A percentile compares a stretch with the other conserved stretches of the same genome.
These are phyloP conservation scores for Cyrtodaria siliqua DNA, from an alignment of 2,888 invertebrate species.

Conservation along the genomic window DNA sequence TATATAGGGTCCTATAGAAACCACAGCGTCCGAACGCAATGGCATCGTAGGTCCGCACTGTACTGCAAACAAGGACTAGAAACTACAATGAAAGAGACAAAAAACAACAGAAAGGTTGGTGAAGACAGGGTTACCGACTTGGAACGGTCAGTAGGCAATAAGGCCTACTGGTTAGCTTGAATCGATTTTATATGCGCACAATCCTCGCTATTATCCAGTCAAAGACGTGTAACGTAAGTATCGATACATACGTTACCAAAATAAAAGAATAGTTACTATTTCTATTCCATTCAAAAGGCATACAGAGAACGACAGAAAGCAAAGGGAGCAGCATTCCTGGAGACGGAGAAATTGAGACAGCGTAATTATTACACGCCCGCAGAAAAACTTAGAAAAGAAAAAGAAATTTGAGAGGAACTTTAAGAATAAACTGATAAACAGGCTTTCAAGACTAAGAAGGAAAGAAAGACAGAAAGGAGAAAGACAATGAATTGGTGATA, in stretches of 20 bases:
- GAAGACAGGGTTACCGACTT: too few species aligned
- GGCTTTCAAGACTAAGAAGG: not conserved
- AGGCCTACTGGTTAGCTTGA: too few species aligned
- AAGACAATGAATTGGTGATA: not conserved
- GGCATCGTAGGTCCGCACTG: too few species aligned
- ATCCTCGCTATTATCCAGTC: too few species aligned
- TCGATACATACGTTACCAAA: slow-evolving; percentile 8
- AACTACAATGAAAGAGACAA: too few species aligned
- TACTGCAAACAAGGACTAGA: too few species aligned
- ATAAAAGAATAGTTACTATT: too few species aligned
- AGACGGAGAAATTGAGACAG: not conserved
- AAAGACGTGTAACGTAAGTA: slow-evolving; percentile 4
- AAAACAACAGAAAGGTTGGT: too few species aligned
- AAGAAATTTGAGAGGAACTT: not conserved
- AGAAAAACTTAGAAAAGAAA: not conserved
- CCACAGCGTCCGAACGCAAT: too few species aligned
- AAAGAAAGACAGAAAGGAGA: not conserved
- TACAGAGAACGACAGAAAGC: slow-evolving; percentile 4
- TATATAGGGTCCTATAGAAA: too few species aligned
- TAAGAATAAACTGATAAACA: slow-evolving; percentile 1
- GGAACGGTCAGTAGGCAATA: too few species aligned
- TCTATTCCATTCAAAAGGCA: slow-evolving; percentile 1
- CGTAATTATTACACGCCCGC: slow-evolving; percentile 6
- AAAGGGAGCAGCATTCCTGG: not conserved
- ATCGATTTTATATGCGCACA: too few species aligned